phyloP scores from a whole-genome alignment of 1,140 invertebrate genomes.

The Pogonus chalceus region DNA sequence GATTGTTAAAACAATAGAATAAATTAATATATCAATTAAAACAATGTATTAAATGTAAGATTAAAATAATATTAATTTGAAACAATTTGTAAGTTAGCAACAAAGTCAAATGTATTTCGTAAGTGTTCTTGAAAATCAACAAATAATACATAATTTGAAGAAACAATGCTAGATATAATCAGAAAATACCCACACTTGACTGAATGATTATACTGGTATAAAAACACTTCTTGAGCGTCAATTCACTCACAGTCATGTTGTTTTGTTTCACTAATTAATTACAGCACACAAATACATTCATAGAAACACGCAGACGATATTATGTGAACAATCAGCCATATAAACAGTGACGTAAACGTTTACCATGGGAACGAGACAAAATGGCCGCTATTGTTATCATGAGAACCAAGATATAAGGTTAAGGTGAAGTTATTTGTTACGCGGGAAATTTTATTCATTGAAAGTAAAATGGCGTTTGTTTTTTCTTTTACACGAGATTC shows the following conservation, averaged over 20 bases:
- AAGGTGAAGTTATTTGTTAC: constrained; percentile 10
- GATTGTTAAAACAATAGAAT: too few relatives aligned
- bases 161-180: neutral
- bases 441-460: neutral
- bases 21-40: too few relatives aligned
- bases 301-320: neutral
- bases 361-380: neutral
- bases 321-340: constrained; percentile 7
- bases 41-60: too few relatives aligned
- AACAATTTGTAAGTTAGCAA: too few relatives aligned
- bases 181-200: constrained; percentile 6
- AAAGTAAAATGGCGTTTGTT: neutral
- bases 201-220: constrained; percentile 3
- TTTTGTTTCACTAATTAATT: constrained; percentile 11
- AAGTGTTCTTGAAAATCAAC: too few relatives aligned
- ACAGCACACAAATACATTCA: neutral
- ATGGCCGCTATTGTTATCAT: constrained; percentile 9
- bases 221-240: neutral
- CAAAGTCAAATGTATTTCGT: too few relatives aligned
- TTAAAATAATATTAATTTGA: too few relatives aligned
- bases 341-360: constrained; percentile 2
- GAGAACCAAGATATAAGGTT: constrained; percentile 14
- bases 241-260: constrained; percentile 5
- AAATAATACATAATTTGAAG: too few relatives aligned
- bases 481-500: neutral